Conservation (phyloP, 2,888 invertebrate species). For the Pandemis heparana region DNA sequence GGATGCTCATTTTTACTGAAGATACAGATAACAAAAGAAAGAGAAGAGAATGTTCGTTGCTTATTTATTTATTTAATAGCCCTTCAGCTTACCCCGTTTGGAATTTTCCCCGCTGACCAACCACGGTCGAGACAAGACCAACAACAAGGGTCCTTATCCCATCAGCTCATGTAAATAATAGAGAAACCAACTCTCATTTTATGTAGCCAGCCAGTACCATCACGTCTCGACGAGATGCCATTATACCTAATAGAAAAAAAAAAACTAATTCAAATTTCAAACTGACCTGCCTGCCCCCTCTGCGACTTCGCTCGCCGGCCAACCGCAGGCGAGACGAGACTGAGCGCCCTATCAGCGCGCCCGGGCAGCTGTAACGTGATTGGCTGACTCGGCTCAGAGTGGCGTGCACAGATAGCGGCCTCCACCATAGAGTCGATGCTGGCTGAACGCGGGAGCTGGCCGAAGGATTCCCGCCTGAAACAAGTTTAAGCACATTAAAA, state of each 20-base stretch:
- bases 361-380: conserved; percentile 64
- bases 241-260: neutral
- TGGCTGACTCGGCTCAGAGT: conserved; percentile 76
- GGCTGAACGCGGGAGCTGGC: conserved; percentile 89
- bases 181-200: neutral
- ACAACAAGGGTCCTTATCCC: too few species aligned
- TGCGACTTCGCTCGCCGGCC: conserved; percentile 91
- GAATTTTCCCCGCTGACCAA: too few species aligned
- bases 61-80: neutral
- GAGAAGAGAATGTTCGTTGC: neutral
- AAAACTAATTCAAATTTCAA: conserved; percentile 2
- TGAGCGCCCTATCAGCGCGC: conserved; percentile 83
- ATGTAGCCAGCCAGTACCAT: neutral
- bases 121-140: too few species aligned
- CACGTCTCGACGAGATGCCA: neutral
- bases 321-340: conserved; percentile 90
- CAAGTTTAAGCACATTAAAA: conserved; percentile 39
- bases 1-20: neutral
- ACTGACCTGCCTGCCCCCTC: conserved; percentile 89
- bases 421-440: conserved; percentile 93
- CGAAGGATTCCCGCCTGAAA: conserved; percentile 82
- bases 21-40: neutral
- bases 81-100: too few species aligned
- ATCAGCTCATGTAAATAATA: too few species aligned
- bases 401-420: conserved; percentile 87